Evolutionary conservation across 2,113 vertebrate genomes (phyloP), one percentile per base, ranked within the genome.

Genomic region (Pimephales promelas): DNA sequence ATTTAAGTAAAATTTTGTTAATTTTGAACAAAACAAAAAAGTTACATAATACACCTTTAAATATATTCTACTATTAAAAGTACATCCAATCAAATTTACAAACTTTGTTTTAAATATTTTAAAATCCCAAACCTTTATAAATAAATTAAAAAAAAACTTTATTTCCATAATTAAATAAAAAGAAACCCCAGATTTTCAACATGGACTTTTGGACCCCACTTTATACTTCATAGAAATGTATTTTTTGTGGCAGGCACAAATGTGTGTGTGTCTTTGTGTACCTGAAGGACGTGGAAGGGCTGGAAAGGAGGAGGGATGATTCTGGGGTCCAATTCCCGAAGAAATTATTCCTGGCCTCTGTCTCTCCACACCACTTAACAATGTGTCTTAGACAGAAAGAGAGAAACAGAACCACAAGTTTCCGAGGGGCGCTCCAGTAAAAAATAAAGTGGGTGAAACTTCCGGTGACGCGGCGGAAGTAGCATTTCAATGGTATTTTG

Each of bases 251-350:
- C 22, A 4, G 31, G 10, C 64, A 68, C 64, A 45, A 10, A 2
- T 40, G 8, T 40, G 40, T 40, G 40, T 40, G 40, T 40, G 40
- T 40, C 0, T 36, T 0, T 36, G 2, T 68, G 45, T 87, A 95
- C 94, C 94, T 94, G 94, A 94, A 73, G 94, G 94, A 43, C 94
- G 89, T 0, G 94, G 94, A 43, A 95, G 92, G 82, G 94, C 94
- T 1, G 94, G 94, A 81, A 95, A 95, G 43, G 93, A 91, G 7
- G 93, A 92, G 22, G 78, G 75, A 83, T 93, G 93, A 86, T 89
- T 87, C 61, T 92, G 91, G 81, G 86, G 84, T 62, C 90, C 93
- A 87, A 93, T 85, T 10, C 87, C 90, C 16, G 93, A 93, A 47
- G 93, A 91, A 78, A 94, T 85, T 24, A 91, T 93, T 26, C 94